phyloP scores from a whole-genome alignment of 2,113 vertebrate genomes.

The Alosa alosa region DNA sequence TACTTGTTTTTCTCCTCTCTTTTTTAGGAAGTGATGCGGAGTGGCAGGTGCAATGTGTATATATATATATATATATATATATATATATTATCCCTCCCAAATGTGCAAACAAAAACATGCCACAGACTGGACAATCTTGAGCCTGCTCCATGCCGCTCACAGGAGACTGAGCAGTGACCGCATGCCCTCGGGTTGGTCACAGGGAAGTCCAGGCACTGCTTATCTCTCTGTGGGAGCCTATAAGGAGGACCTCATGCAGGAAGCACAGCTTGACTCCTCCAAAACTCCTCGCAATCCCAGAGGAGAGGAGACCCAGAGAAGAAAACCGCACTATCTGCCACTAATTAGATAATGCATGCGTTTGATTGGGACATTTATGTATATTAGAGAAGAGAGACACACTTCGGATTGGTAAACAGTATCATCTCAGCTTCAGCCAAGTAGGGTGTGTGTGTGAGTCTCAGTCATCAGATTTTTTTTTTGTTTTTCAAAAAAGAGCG shows the following conservation, averaged over 20 bases:
- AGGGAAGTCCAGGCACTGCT: not conserved
- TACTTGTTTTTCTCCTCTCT: too few species aligned
- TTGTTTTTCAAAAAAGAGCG: not conserved
- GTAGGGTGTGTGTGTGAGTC: not conserved
- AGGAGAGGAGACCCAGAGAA: not conserved
- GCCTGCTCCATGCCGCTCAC: not conserved
- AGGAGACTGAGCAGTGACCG: too few species aligned
- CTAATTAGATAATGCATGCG: conserved; percentile 19
- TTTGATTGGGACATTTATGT: conserved; percentile 29
- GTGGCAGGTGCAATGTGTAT: too few species aligned
- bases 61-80: too few species aligned
- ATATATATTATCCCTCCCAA: too few species aligned
- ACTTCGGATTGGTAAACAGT: not conserved
- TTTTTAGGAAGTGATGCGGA: too few species aligned
- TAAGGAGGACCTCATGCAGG: not conserved
- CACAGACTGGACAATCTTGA: not conserved
- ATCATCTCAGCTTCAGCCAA: not conserved
- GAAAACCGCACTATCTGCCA: not conserved
- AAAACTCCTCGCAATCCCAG: not conserved
- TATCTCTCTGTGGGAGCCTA: not conserved
- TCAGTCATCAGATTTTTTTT: not conserved
- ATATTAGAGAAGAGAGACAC: not conserved
- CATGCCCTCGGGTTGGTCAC: too few species aligned
- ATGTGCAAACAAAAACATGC: too few species aligned
- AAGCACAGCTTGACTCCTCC: not conserved